Conservation (phyloP, 2,113 vertebrate species). For the Cygnus atratus region DNA sequence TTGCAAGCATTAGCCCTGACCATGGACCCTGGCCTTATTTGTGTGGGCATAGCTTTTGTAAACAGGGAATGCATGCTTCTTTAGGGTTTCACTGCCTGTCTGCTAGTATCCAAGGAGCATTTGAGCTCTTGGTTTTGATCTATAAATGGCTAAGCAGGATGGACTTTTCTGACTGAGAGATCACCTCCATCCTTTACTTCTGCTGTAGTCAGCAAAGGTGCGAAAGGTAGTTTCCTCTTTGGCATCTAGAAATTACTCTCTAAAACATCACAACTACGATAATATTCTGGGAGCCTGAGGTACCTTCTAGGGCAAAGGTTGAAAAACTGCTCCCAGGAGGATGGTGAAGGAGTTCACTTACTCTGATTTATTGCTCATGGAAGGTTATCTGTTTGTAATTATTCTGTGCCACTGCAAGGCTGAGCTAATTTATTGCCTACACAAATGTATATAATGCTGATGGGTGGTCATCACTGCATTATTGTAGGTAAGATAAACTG, state of each 20-base stretch:
- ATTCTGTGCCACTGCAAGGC: neutral
- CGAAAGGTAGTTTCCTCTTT: neutral
- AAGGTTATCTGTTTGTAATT: constrained; percentile 23
- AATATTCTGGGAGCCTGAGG: neutral
- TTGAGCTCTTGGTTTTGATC: neutral
- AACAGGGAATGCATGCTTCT: neutral
- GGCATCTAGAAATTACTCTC: neutral
- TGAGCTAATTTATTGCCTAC: neutral
- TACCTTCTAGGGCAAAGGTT: neutral
- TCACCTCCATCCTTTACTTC: neutral
- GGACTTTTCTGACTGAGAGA: neutral
- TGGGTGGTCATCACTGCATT: neutral
- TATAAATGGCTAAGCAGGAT: neutral
- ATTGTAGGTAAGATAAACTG: neutral
- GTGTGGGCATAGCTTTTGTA: neutral
- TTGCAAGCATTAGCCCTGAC: neutral
- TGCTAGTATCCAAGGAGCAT: neutral
- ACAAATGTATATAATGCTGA: neutral
- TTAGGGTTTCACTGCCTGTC: neutral
- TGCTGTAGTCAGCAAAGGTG: neutral
- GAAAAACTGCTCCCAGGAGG: neutral
- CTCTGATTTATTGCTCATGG: neutral
- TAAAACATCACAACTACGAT: neutral
- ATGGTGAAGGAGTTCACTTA: neutral
- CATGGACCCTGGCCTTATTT: neutral